Percentiles rank a stretch among this genome's conserved stretches.
Conservation (phyloP, 2,113 vertebrate genomes). For the Cinclus cinclus region DNA sequence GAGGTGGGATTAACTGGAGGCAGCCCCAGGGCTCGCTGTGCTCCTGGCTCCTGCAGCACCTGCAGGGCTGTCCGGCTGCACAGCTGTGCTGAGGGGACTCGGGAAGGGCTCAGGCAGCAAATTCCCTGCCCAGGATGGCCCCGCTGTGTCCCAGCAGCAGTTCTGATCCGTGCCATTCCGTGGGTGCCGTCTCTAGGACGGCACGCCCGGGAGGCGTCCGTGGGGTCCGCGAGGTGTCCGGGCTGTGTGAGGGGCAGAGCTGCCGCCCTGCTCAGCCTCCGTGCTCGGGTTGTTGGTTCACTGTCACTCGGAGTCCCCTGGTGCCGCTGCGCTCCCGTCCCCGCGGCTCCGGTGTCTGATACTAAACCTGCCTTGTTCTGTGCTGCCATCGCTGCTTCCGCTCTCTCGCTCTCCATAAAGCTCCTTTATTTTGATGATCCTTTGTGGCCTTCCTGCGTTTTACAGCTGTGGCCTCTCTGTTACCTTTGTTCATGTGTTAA, state of each 20-base stretch:
- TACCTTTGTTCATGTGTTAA: slow-evolving; percentile 67
- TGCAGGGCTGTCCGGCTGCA: not conserved
- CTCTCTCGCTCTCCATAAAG: slow-evolving; percentile 60
- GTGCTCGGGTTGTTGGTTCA: slow-evolving; percentile 37
- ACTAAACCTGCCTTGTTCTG: slow-evolving; percentile 62
- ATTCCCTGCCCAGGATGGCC: not conserved
- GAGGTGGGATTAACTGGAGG: not conserved
- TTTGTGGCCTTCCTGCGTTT: slow-evolving; percentile 64
- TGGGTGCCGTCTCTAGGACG: not conserved
- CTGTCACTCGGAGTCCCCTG: not conserved
- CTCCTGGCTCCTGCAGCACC: not conserved
- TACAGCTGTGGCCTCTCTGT: slow-evolving; percentile 66
- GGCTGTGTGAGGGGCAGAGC: not conserved
- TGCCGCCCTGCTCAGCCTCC: not conserved
- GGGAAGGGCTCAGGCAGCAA: not conserved
- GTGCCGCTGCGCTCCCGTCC: slow-evolving; percentile 55
- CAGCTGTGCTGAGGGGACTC: not conserved
- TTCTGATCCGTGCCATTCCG: not conserved
- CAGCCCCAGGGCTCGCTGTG: not conserved
- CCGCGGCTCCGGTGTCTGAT: slow-evolving; percentile 27
- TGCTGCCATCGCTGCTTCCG: slow-evolving; percentile 65
- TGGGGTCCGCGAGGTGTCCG: not conserved
- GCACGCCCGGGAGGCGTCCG: not conserved
- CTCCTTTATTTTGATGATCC: slow-evolving; percentile 67
- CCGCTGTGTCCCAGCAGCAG: not conserved